Conservation (phyloP, 2,888 invertebrate genomes). For the Phymatocera aterrima region DNA sequence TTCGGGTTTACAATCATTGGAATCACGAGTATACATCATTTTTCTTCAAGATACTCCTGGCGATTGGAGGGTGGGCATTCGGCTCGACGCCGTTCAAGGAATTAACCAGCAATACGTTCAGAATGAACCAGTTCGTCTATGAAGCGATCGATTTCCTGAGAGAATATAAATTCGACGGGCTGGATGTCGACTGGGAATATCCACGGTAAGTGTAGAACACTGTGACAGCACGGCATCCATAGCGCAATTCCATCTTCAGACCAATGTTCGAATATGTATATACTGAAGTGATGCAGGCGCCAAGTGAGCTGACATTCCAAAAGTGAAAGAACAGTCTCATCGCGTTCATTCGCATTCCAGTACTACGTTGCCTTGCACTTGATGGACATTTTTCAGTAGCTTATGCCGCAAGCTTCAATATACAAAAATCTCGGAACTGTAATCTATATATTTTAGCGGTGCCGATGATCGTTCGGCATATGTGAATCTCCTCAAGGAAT, state of each 20-base stretch:
- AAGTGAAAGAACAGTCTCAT: too few species aligned
- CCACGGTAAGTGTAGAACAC: slow-evolving; percentile 78
- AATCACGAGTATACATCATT: neutral
- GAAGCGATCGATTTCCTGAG: slow-evolving; percentile 95
- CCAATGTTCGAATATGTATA: too few species aligned
- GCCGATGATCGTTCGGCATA: slow-evolving; percentile 91
- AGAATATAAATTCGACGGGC: slow-evolving; percentile 93
- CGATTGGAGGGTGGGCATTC: slow-evolving; percentile 97
- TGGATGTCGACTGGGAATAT: slow-evolving; percentile 97
- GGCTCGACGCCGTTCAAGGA: slow-evolving; percentile 97
- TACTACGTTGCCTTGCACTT: too few species aligned
- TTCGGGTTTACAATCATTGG: neutral
- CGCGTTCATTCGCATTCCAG: too few species aligned
- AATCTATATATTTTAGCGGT: slow-evolving; percentile 77
- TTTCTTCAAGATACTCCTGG: slow-evolving; percentile 82
- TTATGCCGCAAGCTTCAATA: too few species aligned
- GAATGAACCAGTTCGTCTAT: slow-evolving; percentile 97
- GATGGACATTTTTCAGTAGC: too few species aligned
- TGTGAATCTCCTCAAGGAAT: slow-evolving; percentile 89
- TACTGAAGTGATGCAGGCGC: too few species aligned
- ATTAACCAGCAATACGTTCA: slow-evolving; percentile 91
- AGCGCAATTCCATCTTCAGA: neutral
- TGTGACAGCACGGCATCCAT: neutral
- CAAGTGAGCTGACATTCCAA: too few species aligned
- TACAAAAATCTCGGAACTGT: neutral